Evolutionary conservation across 1,140 invertebrate species (phyloP).

Genomic region (Matsumurasca onukii): DNA sequence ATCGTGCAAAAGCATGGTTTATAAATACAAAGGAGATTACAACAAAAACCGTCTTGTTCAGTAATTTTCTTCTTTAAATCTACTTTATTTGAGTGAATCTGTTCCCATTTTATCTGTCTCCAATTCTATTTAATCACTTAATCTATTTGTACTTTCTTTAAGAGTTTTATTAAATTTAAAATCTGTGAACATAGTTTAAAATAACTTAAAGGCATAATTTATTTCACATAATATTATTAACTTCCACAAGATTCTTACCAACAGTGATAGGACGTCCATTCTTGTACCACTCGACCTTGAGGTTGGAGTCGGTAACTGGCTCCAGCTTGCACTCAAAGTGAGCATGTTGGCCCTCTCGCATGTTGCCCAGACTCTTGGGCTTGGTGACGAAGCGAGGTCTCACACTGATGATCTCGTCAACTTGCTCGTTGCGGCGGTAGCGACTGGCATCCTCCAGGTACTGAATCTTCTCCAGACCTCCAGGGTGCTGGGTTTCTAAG

Average conservation of each 20-base stretch:
- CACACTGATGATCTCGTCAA: constrained; percentile 81
- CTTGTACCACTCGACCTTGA: constrained; percentile 93
- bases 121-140: too few species aligned
- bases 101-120: too few species aligned
- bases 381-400: constrained; percentile 82
- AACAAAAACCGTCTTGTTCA: too few species aligned
- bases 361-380: constrained; percentile 80
- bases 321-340: constrained; percentile 98
- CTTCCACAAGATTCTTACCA: constrained; percentile 56
- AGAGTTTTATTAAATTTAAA: too few species aligned
- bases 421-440: constrained; percentile 76
- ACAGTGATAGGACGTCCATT: constrained; percentile 86
- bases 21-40: too few species aligned
- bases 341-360: constrained; percentile 88
- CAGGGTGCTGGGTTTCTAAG: constrained; percentile 81
- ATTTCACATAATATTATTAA: too few species aligned
- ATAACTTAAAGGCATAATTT: too few species aligned
- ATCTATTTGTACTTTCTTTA: too few species aligned
- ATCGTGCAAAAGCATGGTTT: too few species aligned
- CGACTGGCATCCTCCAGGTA: constrained; percentile 85
- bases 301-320: constrained; percentile 91
- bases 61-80: too few species aligned
- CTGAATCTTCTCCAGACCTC: constrained; percentile 86
- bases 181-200: too few species aligned
- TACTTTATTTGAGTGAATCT: too few species aligned